phyloP scores from a whole-genome alignment of 2,113 vertebrate species.

The Triplophysa siluroides region DNA sequence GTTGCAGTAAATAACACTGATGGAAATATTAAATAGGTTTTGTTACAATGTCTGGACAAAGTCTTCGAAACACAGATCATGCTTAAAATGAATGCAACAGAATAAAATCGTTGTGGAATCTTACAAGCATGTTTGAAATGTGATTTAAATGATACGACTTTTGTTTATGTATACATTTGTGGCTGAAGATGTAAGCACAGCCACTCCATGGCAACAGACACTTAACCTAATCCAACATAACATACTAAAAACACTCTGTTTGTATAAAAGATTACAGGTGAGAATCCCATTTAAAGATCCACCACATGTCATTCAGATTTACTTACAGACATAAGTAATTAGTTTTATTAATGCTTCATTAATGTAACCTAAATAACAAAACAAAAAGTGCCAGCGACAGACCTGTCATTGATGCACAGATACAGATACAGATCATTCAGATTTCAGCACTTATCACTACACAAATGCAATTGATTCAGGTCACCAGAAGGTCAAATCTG shows the following conservation, averaged over 20 bases:
- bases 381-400: not conserved
- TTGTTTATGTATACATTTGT: not conserved
- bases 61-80: no score
- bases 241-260: not conserved
- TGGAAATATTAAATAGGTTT: no score
- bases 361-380: not conserved
- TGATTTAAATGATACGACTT: not conserved
- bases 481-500: not conserved
- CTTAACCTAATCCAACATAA: not conserved
- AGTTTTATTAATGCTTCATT: no score
- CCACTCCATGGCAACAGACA: slow-evolving; percentile 10
- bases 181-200: not conserved
- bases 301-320: not conserved
- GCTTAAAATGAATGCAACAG: no score
- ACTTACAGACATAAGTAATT: not conserved
- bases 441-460: not conserved
- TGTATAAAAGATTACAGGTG: no score
- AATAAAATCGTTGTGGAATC: no score
- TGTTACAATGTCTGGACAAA: no score
- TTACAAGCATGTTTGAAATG: not conserved
- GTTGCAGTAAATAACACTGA: no score
- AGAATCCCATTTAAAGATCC: no score
- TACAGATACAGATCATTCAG: not conserved
- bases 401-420: not conserved
- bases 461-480: not conserved